A percentile compares a stretch with the other conserved stretches of the same genome.
These are phyloP conservation scores for Drosophila parthenogenetica DNA, from an alignment of 2,888 invertebrate species.

Conservation along the genomic window DNA sequence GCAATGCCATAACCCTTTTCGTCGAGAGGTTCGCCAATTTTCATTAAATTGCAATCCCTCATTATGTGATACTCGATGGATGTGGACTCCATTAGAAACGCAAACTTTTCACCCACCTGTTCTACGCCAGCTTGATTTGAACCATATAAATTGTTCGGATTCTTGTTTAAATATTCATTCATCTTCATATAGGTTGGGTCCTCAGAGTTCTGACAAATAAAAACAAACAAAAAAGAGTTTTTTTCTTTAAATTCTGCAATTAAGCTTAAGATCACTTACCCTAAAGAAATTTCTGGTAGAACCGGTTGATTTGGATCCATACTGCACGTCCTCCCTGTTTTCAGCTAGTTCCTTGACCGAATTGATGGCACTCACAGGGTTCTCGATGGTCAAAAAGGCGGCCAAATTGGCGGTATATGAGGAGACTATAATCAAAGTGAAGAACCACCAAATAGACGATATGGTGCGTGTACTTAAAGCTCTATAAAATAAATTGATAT, in stretches of 20 bases:
- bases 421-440: constrained; percentile 90
- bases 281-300: constrained; percentile 95
- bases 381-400: constrained; percentile 95
- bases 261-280: constrained; percentile 86
- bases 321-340: constrained; percentile 91
- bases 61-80: constrained; percentile 90
- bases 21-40: constrained; percentile 88
- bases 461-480: constrained; percentile 95
- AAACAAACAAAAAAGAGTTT: background rate
- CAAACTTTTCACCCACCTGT: constrained; percentile 86
- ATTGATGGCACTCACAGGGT: constrained; percentile 89
- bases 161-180: constrained; percentile 90
- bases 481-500: constrained; percentile 84
- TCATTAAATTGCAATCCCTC: constrained; percentile 88
- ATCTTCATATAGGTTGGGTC: constrained; percentile 91
- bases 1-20: constrained; percentile 91
- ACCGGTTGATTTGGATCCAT: constrained; percentile 93
- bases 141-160: constrained; percentile 86
- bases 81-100: constrained; percentile 92
- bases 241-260: background rate
- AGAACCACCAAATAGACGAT: constrained; percentile 96
- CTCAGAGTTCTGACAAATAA: constrained; percentile 88
- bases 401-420: constrained; percentile 97
- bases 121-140: constrained; percentile 87
- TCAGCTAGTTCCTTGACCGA: constrained; percentile 93